Evolutionary conservation across 37 sponge, comb jelly and placozoan species (phyloP), one percentile per base, ranked within the genome.

Genomic region (Diacarnus erythraeanus): DNA sequence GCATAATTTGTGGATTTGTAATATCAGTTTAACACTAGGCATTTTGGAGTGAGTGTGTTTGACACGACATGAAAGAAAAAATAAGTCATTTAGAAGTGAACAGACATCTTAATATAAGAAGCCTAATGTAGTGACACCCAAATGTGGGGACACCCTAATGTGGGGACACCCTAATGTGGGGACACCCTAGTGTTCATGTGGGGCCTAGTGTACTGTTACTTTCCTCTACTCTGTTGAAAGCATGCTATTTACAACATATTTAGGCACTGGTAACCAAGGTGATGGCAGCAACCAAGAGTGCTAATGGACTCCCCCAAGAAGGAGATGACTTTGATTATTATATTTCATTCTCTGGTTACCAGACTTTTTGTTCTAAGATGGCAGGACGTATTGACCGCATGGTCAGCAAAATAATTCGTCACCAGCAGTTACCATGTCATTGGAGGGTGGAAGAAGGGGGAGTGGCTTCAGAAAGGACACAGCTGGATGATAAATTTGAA

Each of bases 281-380:
- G 78, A 72, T 88, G 83, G 8, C 57, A 40, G 83, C 83, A 0
- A 77, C 83, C 41, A 88, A 77, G 83, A 70, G 74, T 30, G 38
- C 81, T 73, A 86, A 86, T 80, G 36, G 38, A n/a, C 83, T 96
- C 1, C 96, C 96, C 0, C 67, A 34, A 22, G 81, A 81, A 27
- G 91, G 90, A 33, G 94, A 89, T 34, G 96, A 96, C 70, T 87
- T 71, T 51, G 94, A 96, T 27, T 96, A 90, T 82, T 96, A 96
- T 77, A 80, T 78, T 23, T 87, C 79, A 34, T 92, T 83, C 65
- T 68, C 79, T 26, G 82, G 86, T 51, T 96, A 90, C 75, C 78
- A 54, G 44, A 74, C 64, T 27, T 96, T 96, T 72, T 72, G 84
- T 42, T 36, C 23, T 35, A 80, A 84, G 56, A 80, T 89, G 82